Base-by-base conservation (phyloP, 2,113 vertebrate species). In the Sturnus vulgaris region DNA sequence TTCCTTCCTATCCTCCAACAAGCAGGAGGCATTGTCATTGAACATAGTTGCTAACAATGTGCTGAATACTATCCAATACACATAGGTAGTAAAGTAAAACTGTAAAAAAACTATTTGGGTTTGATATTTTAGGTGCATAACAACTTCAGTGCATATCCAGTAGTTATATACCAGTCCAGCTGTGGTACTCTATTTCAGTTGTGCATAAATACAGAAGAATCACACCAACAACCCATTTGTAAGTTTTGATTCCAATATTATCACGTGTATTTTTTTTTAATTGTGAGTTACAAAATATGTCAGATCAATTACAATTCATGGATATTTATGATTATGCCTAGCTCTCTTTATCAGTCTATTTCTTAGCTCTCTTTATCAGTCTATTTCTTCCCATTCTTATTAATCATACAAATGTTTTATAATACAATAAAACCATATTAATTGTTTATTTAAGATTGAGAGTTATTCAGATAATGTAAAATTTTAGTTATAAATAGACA, bases 171-270 rank as follows among this genome's bases (percentile, higher is more conserved):
- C 5, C 23, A 86, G 11, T 18, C 40, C 59, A 28, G n/a, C 11
- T 53, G 4, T 24, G 50, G 17, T 25, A 60, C 6, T n/a, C 2
- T 57, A 2, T 56, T 82, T 76, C 19, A 68, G 52, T 68, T 44
- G 12, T 37, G 7, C 4, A 40, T 49, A 44, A 92, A 49, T 11
- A 39, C 5, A 59, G 39, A 85, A 75, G 21, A 70, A 40, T 46
- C 35, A 25, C 2, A 1, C 1, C 1, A 81, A 31, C 6, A 59
- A 57, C 1, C 3, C 6, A 2, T 52, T 31, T 39, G 14, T 37
- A 60, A 2, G 14, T 57, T 86, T 78, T 86, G 27, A 88, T 14
- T 72, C 4, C 47, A 40, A 20, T 35, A 37, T 24, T 88, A 44
- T 61, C 49, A 64, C 1, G 1, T 44, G 13, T 5, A 19, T 42